Conservation (phyloP, 2,113 vertebrate species). For the Gadus macrocephalus region DNA sequence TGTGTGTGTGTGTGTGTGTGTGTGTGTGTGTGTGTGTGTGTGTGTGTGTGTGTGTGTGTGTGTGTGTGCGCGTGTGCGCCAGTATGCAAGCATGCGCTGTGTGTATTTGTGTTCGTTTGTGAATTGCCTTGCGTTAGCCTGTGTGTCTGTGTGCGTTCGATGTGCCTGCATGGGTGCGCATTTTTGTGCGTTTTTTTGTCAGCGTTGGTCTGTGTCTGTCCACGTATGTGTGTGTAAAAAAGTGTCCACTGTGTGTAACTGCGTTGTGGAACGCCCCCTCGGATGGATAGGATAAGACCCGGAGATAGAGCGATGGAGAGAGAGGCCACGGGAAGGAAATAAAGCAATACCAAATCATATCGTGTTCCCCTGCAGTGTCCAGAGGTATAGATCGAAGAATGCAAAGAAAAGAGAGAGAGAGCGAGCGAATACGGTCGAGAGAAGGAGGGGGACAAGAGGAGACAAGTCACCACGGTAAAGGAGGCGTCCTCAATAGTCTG, state of each 20-base stretch:
- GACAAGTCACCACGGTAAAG: constrained; percentile 21
- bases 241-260: too few relatives aligned
- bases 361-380: too few relatives aligned
- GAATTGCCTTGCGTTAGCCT: background rate
- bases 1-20: too few relatives aligned
- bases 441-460: constrained; percentile 15
- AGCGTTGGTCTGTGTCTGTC: too few relatives aligned
- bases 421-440: constrained; percentile 1
- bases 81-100: background rate
- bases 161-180: background rate
- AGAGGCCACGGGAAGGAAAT: too few relatives aligned
- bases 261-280: background rate
- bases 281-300: constrained; percentile 10
- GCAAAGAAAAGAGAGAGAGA: background rate
- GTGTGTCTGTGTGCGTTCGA: background rate
- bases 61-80: background rate
- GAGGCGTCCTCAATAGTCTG: constrained; percentile 42
- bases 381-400: too few relatives aligned
- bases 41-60: background rate
- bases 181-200: background rate
- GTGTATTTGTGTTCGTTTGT: background rate
- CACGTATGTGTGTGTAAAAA: too few relatives aligned
- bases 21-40: background rate
- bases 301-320: constrained; percentile 1
- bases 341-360: too few relatives aligned